A percentile compares a stretch with the other conserved stretches of the same genome.
These are phyloP conservation scores for Macaca nemestrina DNA, from an alignment of 2,113 vertebrate genomes.

Conservation along the genomic window DNA sequence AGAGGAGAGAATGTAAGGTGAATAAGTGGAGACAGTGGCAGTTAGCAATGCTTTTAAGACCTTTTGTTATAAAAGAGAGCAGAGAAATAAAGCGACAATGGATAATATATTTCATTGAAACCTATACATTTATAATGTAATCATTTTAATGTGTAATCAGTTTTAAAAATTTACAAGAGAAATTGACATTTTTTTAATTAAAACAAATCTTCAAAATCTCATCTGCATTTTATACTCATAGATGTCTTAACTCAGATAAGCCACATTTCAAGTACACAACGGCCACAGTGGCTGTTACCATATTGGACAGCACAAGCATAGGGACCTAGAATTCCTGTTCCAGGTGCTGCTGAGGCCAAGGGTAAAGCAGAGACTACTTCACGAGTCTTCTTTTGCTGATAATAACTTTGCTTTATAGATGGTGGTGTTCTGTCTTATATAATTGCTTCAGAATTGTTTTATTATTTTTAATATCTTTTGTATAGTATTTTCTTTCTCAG, in stretches of 20 bases:
- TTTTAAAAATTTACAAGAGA: neutral
- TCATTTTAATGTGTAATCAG: neutral
- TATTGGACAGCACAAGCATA: neutral
- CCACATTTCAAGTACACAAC: neutral
- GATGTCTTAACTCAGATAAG: neutral
- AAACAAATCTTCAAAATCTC: neutral
- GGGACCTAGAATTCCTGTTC: neutral
- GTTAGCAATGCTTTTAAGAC: neutral
- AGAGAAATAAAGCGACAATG: neutral
- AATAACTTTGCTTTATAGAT: neutral
- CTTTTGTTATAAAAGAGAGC: neutral
- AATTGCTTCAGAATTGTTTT: neutral
- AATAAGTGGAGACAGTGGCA: neutral
- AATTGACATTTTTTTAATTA: neutral
- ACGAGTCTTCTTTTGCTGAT: neutral
- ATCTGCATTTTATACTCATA: neutral
- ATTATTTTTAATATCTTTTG: neutral
- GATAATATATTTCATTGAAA: neutral
- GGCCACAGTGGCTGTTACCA: neutral
- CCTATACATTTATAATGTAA: neutral
- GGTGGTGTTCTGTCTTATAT: neutral
- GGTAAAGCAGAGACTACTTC: neutral
- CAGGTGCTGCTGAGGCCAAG: too few relatives aligned
- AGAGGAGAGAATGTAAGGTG: neutral
- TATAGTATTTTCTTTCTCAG: neutral